Conservation (phyloP, 1,140 invertebrate species). For the Pseudachorutes palmiensis region DNA sequence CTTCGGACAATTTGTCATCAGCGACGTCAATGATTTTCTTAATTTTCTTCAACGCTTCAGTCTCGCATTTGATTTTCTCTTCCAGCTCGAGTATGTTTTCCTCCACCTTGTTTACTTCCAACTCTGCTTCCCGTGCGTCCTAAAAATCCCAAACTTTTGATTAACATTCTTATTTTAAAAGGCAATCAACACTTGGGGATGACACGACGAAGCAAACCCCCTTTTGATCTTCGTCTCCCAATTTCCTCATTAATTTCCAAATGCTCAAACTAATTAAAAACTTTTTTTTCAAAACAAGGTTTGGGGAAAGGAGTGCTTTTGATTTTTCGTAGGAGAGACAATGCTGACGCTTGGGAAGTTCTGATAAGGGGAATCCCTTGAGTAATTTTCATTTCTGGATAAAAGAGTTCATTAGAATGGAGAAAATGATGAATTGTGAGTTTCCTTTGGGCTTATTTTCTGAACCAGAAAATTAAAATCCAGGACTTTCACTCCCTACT, state of each 20-base stretch:
- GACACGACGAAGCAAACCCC: too few species aligned
- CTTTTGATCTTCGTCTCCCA: too few species aligned
- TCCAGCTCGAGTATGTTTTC: conserved; percentile 26
- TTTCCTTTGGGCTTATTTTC: not conserved
- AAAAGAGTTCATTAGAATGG: too few species aligned
- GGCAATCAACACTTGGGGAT: too few species aligned
- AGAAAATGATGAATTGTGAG: not conserved
- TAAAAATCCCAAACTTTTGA: conserved; percentile 14
- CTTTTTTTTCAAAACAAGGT: too few species aligned
- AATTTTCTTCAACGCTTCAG: conserved; percentile 13
- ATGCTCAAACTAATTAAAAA: not conserved
- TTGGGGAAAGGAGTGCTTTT: too few species aligned
- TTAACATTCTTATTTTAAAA: not conserved
- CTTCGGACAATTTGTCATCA: conserved; percentile 29
- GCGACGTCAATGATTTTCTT: conserved; percentile 21
- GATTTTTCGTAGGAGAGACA: too few species aligned
- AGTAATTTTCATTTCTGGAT: too few species aligned
- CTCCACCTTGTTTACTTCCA: conserved; percentile 26
- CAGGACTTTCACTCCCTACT: too few species aligned
- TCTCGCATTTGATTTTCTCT: conserved; percentile 20
- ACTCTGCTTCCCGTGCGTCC: conserved; percentile 33
- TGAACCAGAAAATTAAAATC: not conserved
- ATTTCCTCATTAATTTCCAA: not conserved
- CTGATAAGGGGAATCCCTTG: too few species aligned
- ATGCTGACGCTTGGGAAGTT: too few species aligned